A percentile compares a stretch with the other conserved stretches of the same genome.
Conservation (phyloP, 2,797 vertebrate genomes). For the Arremon brunneinucha region DNA sequence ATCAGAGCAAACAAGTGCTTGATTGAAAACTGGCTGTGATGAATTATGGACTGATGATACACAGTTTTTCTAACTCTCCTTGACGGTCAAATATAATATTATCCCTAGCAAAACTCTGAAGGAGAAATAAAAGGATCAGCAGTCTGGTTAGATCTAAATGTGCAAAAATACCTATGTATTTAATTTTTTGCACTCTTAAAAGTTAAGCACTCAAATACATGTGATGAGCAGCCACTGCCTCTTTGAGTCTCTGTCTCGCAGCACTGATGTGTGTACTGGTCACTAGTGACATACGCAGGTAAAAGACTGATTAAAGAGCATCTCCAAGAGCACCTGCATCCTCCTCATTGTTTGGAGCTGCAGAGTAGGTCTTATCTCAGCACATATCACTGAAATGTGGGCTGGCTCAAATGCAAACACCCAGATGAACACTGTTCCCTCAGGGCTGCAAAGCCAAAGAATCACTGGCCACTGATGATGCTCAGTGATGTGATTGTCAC, state of each 20-base stretch:
- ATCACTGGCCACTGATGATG: not conserved
- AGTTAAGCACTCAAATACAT: not conserved
- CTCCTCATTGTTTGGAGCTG: not conserved
- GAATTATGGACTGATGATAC: not conserved
- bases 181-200: not conserved
- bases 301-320: not conserved
- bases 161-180: not conserved
- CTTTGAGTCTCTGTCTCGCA: not conserved
- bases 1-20: not conserved
- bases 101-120: not conserved
- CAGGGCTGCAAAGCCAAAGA: not conserved
- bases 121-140: not conserved
- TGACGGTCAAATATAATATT: not conserved
- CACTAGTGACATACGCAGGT: not conserved
- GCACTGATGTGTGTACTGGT: not conserved
- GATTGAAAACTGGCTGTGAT: not conserved
- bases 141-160: not conserved
- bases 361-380: not conserved
- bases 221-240: not conserved
- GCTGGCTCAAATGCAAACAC: not conserved
- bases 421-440: not conserved
- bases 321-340: not conserved
- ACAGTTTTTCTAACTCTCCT: not conserved
- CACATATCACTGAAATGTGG: not conserved
- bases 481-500: not conserved